Evolutionary conservation across 37 sponge, comb jelly and placozoan species (phyloP), one percentile per base, ranked within the genome.

Genomic region (Dysidea cf. avara): DNA sequence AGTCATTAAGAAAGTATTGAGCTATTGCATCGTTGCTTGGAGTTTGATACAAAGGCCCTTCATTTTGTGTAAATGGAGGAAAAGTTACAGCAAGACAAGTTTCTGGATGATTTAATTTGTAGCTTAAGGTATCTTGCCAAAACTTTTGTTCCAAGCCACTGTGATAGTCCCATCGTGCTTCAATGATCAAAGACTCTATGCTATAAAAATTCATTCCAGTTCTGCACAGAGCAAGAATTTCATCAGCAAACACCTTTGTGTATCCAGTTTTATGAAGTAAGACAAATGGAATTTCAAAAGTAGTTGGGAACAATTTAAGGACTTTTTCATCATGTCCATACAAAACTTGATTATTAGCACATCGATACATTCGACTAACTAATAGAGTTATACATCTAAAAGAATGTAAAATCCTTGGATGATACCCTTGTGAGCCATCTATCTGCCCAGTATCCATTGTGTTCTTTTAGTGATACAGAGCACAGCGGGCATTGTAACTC

Each of bases 381-480:
- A 78, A 40, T 29, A 59, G 31, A 18, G 49, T 65, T 2, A 64
- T 3, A 16, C 3, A 53, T n/a, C 63, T 54, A 11, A 67, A 55
- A 56, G 53, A 56, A 78, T 78, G 78, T 4, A 78, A 7, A 2
- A 78, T 1, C 34, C 69, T 39, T 37, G 68, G 78, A 11, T 66
- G 59, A 6, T n/a, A n/a, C n/a, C n/a, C n/a, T n/a, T n/a, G 9
- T 9, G 46, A 43, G 46, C 9, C n/a, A n/a, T 12, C 46, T 9
- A 43, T 43, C 46, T 43, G 46, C 5, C 46, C 46, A 43, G 46
- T 9, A 43, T 9, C 7, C 9, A 43, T 43, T 43, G 46, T 43
- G 46, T 9, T 43, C 9, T 12, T 43, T 5, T 43, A 43, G 46
- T 43, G 9, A 5, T 12, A 9, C 9, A 43, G 5, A 12, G 46